Evolutionary conservation across 1,140 invertebrate species (phyloP).

Genomic region (Reticulitermes speratus): DNA sequence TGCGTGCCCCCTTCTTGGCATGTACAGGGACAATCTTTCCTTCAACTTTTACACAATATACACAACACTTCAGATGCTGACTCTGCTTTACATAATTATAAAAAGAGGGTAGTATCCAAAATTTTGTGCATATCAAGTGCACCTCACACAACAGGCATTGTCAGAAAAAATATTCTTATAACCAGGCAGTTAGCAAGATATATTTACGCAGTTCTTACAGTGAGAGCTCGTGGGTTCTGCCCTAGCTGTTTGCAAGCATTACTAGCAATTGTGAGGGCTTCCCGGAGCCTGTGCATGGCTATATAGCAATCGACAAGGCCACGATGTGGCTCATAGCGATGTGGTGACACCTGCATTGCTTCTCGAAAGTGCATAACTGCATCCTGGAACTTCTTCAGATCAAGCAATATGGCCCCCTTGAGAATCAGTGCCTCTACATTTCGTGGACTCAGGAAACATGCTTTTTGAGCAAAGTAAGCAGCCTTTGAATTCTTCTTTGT

Average conservation of each 20-base stretch:
- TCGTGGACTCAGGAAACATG: constrained; percentile 48
- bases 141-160: too few species aligned
- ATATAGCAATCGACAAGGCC: constrained; percentile 72
- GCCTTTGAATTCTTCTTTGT: constrained; percentile 57
- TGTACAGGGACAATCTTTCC: too few species aligned
- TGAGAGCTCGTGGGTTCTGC: constrained; percentile 65
- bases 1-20: too few species aligned
- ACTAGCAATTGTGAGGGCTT: constrained; percentile 67
- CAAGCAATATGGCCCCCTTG: constrained; percentile 66
- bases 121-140: too few species aligned
- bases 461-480: constrained; percentile 61
- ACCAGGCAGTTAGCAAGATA: not conserved
- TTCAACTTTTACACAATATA: too few species aligned
- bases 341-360: constrained; percentile 60
- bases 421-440: constrained; percentile 69
- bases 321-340: constrained; percentile 66
- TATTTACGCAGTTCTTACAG: constrained; percentile 50
- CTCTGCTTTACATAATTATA: too few species aligned
- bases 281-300: constrained; percentile 62
- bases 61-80: too few species aligned
- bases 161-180: too few species aligned
- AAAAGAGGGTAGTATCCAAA: too few species aligned
- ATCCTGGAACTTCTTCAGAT: constrained; percentile 70
- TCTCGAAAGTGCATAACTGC: constrained; percentile 70
- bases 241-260: constrained; percentile 69